Conservation (phyloP, 2,888 invertebrate genomes). For the Shargacucullia verbasci region DNA sequence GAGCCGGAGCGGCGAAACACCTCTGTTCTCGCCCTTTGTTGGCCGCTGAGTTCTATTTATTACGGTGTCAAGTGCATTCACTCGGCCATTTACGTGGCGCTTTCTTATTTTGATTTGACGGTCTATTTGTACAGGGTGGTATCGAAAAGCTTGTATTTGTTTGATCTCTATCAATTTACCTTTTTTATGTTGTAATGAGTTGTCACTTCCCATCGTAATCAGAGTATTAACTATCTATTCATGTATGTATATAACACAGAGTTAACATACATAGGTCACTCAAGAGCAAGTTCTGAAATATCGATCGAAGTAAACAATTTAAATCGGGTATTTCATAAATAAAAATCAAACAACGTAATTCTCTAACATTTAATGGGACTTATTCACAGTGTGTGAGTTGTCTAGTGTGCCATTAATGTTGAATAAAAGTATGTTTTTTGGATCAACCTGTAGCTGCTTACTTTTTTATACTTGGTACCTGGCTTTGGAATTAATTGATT, state of each 20-base stretch:
- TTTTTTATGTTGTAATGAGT: no score
- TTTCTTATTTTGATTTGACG: slow-evolving; percentile 69
- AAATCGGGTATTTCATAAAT: no score
- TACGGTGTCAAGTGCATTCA: slow-evolving; percentile 82
- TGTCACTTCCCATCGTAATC: no score
- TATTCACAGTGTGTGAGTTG: no score
- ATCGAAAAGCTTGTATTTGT: neutral
- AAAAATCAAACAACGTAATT: neutral
- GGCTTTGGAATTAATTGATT: slow-evolving; percentile 79
- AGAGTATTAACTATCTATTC: no score
- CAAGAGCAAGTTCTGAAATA: no score
- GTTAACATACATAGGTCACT: no score
- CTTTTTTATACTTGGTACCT: slow-evolving; percentile 69
- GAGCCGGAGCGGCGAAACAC: slow-evolving; percentile 67
- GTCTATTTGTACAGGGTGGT: slow-evolving; percentile 64
- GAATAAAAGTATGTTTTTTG: neutral
- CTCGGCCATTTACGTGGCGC: slow-evolving; percentile 74
- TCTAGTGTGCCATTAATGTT: no score
- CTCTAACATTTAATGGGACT: no score
- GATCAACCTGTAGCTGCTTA: slow-evolving; percentile 65
- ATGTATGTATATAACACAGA: no score
- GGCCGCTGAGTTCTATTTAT: slow-evolving; percentile 74
- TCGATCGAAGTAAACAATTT: no score
- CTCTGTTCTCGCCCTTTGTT: slow-evolving; percentile 68
- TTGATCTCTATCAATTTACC: no score